These are phyloP conservation scores for Digitonthophagus gazella DNA, from an alignment of 2,888 invertebrate genomes.

Conservation along the genomic window DNA sequence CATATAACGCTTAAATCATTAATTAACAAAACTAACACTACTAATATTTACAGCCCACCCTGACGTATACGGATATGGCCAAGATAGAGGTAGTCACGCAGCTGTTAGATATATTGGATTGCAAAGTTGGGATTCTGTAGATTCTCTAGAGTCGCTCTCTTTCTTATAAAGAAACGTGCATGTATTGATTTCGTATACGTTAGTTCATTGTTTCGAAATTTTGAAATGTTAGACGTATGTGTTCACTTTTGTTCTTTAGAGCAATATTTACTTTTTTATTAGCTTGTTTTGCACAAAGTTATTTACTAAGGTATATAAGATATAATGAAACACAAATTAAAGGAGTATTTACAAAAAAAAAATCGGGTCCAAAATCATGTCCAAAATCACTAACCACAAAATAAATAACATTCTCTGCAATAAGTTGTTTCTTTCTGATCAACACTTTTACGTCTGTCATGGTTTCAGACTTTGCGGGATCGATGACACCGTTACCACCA, in stretches of 20 bases:
- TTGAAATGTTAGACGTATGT: conserved; percentile 15
- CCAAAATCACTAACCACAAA: conserved; percentile 33
- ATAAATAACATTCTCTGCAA: conserved; percentile 36
- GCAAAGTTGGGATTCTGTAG: conserved; percentile 54
- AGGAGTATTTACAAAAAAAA: conserved; percentile 25
- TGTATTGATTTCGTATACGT: conserved; percentile 24
- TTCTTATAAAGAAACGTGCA: conserved; percentile 46
- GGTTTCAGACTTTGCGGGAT: conserved; percentile 52
- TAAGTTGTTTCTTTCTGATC: conserved; percentile 30
- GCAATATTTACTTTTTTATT: neutral
- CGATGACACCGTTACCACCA: conserved; percentile 50
- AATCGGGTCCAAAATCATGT: conserved; percentile 43
- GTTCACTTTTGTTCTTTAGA: neutral
- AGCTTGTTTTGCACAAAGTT: conserved; percentile 8
- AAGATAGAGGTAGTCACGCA: conserved; percentile 66
- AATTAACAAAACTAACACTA: conserved; percentile 27
- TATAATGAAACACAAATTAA: neutral
- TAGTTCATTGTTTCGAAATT: conserved; percentile 18
- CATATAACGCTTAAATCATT: conserved; percentile 6
- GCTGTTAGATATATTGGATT: conserved; percentile 54
- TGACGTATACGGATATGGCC: conserved; percentile 64
- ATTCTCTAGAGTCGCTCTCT: conserved; percentile 53
- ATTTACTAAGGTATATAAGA: neutral
- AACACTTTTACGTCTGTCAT: conserved; percentile 33
- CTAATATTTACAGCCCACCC: conserved; percentile 56